Evolutionary conservation across 1,140 invertebrate species (phyloP).

Genomic region (Diabrotica undecimpunctata): DNA sequence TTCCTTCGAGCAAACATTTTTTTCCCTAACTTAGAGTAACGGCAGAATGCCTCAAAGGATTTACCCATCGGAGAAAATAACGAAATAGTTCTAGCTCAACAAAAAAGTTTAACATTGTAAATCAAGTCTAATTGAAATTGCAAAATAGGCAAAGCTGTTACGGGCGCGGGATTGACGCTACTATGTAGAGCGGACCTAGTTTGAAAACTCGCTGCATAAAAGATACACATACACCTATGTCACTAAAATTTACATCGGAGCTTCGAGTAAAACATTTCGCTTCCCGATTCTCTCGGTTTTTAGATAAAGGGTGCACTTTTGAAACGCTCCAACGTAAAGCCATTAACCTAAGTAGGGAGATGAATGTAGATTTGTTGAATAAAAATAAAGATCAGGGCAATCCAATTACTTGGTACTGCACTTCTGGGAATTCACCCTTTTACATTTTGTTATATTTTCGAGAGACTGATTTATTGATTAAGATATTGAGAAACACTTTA

Average conservation of each 20-base stretch:
- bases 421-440: slow-evolving; percentile 4
- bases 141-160: background rate
- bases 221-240: background rate
- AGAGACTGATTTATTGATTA: no score
- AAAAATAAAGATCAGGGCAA: slow-evolving; percentile 5
- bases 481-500: no score
- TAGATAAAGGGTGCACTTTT: background rate
- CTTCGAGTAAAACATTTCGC: background rate
- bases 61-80: no score
- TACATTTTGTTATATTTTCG: background rate
- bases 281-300: background rate
- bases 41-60: no score
- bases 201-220: slow-evolving; percentile 2
- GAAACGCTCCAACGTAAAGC: slow-evolving; percentile 1
- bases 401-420: slow-evolving; percentile 7
- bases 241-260: no score
- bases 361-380: slow-evolving; percentile 4
- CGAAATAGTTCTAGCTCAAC: background rate
- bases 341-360: background rate
- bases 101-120: slow-evolving; percentile 1
- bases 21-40: no score
- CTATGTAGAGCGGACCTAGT: background rate
- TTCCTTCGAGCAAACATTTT: no score
- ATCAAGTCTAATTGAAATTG: background rate
- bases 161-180: background rate